Percentiles rank a stretch among this genome's conserved stretches.
Evolutionary conservation across 2,113 vertebrate species (phyloP).

Genomic region (Alexandromys fortis): DNA sequence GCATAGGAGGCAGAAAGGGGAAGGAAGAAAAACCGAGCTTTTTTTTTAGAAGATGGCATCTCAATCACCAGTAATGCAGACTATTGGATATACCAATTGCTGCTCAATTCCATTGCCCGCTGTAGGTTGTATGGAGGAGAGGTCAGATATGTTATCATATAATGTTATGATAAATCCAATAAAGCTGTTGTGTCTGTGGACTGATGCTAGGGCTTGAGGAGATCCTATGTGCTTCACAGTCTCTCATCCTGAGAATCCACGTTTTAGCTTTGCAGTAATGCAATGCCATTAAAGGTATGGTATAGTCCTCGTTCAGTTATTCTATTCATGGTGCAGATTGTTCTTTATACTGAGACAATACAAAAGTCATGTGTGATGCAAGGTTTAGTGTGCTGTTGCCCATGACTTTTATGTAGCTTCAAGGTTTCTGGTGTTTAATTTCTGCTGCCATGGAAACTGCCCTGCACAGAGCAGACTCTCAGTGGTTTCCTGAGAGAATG

Average conservation of each 20-base stretch:
- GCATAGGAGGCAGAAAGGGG: not conserved
- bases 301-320: not conserved
- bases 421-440: slow-evolving; percentile 75
- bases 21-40: not conserved
- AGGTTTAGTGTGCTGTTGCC: slow-evolving; percentile 24
- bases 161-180: not conserved
- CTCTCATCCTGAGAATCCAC: not conserved
- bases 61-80: not conserved
- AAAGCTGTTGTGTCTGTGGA: not conserved
- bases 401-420: slow-evolving; percentile 63
- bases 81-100: not conserved
- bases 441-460: slow-evolving; percentile 81
- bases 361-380: slow-evolving; percentile 48
- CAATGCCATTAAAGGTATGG: not conserved
- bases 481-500: slow-evolving; percentile 64
- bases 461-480: slow-evolving; percentile 44
- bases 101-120: not conserved
- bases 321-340: not conserved
- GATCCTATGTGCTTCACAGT: not conserved
- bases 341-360: slow-evolving; percentile 41
- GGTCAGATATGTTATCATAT: not conserved
- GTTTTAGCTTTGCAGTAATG: not conserved
- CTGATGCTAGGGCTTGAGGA: not conserved
- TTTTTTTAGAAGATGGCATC: not conserved
- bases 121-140: not conserved